Base-by-base conservation (phyloP, 2,797 vertebrate genomes). In the Etheostoma perlongum region DNA sequence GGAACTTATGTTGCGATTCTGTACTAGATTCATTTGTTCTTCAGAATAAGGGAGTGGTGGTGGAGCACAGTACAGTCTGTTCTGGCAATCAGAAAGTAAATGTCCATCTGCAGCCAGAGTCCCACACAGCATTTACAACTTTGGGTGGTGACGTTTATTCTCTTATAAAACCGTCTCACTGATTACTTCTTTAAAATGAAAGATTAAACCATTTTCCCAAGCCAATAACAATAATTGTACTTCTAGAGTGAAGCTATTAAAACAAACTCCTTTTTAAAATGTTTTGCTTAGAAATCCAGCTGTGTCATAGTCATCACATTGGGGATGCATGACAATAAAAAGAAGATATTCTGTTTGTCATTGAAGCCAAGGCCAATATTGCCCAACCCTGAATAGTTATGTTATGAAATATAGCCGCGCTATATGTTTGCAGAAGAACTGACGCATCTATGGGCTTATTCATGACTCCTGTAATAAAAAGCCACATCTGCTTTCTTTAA, bases 401-500 rank as follows among this genome's bases (percentile, higher is more conserved):
- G 52, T 62, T 52, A 30, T 69, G 64, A 76, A 73, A 63, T 52
- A 36, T 14, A 53, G 15, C n/a, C 48, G 19, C 6, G 6, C 18
- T 57, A 4, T 61, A 11, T 53, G 40, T 33, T 42, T 51, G 60
- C 64, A 70, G 70, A 25, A 25, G 21, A 61, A 21, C 10, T 52
- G 59, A 66, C 14, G 12, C 40, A 44, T 51, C 67, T 4, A 5
- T 62, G 16, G 7, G 48, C 48, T 77, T 72, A 13, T 66, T 49
- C 33, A 27, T 76, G 74, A 83, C 36, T 80, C 46, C 55, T 61
- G 30, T 67, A 62, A 79, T 81, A 60, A 74, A 74, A 67, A 40
- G 12, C 6, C 58, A 72, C 82, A 82, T 74, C 76, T 68, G 76
- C 49, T 76, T 55, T 53, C 47, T 61, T 36, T 60, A 27, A 65